These are phyloP conservation scores for Platichthys flesus DNA, from an alignment of 2,113 vertebrate genomes.

Conservation along the genomic window DNA sequence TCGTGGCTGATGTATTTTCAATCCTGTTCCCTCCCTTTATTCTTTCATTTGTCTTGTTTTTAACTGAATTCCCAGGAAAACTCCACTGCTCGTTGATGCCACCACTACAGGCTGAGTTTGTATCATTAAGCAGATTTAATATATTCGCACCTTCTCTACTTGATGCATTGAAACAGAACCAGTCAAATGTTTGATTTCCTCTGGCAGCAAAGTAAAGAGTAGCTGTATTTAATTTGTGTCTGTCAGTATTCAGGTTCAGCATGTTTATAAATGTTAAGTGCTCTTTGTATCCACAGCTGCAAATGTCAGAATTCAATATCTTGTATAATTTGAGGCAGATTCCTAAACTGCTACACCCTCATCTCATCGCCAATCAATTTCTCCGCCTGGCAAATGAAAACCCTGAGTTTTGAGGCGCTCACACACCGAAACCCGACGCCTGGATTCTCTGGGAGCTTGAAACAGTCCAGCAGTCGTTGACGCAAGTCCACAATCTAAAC, in stretches of 20 bases:
- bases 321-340: neutral
- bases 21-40: neutral
- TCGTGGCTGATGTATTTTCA: neutral
- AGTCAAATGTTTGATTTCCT: neutral
- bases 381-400: constrained; percentile 39
- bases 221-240: too few species aligned
- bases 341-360: too few species aligned
- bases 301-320: neutral
- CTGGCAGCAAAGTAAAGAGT: too few species aligned
- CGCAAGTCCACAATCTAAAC: constrained; percentile 60
- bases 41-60: neutral
- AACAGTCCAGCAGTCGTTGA: constrained; percentile 36
- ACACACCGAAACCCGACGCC: constrained; percentile 56
- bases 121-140: neutral
- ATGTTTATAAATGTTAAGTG: neutral
- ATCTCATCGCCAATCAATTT: constrained; percentile 38
- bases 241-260: too few species aligned
- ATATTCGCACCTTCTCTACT: neutral
- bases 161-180: neutral
- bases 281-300: neutral
- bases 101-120: too few species aligned
- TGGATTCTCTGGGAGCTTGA: constrained; percentile 45
- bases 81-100: too few species aligned
- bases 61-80: neutral
- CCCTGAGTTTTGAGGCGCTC: constrained; percentile 29